Base-by-base conservation (phyloP, 1,140 invertebrate species). In the Ceratosolen solmsi region DNA sequence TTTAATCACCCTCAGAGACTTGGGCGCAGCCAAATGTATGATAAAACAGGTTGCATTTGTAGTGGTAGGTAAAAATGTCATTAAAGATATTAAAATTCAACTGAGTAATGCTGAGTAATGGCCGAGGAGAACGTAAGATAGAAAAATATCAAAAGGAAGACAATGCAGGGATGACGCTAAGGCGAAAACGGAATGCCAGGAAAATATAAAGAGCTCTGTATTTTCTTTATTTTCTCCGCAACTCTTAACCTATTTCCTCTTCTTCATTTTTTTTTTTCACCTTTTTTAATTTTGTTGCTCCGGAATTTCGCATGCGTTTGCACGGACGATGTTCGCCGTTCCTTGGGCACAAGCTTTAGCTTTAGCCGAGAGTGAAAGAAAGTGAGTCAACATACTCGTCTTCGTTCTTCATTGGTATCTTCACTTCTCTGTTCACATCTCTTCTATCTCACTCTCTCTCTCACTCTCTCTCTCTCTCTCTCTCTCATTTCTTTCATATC, bases 281-380 rank as follows among this genome's bases (percentile, higher is more conserved):
- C 63, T 63, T 36, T 41, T 30, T 75, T 30, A 71, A 33, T 36
- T 71, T 27, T 30, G 49, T 76, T 63, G 25, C 3, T 8, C 49
- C 46, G n/a, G 46, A 80, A 80, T 80, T 41, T 72, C 54, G 46
- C 65, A 38, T 63, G 38, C 56, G 38, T 41, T 41, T 51, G 73
- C 3, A 4, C 38, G 1, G 9, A 9, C 71, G 25, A 30, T 46
- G 20, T 11, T 33, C 15, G 51, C 33, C 36, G 33, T n/a, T 20
- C 11, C 27, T 17, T 27, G 15, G 13, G 2, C 9, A 13, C 27
- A 22, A 73, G 17, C 27, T 38, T 38, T 30, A 36, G 17, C n/a
- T n/a, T 17, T 5, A 33, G 25, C 15, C 49, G n/a, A 72, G 33
- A 33, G 65, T 58, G 36, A n/a, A 80, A 80, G 56, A 80, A 73